These are phyloP conservation scores for Tragelaphus buxtoni DNA, from an alignment of 2,113 vertebrate species.

Conservation along the genomic window DNA sequence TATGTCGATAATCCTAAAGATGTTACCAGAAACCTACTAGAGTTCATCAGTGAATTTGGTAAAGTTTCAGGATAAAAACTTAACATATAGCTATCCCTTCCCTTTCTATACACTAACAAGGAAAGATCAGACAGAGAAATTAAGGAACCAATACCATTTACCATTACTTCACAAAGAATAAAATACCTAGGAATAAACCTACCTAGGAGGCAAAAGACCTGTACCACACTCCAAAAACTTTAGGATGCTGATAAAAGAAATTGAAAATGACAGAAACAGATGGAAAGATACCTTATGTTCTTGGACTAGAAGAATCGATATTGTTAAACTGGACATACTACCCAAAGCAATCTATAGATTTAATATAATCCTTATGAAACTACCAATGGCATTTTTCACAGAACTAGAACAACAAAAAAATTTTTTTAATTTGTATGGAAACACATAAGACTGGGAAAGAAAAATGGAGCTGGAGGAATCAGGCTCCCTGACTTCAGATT, in stretches of 20 bases:
- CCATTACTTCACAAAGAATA: background rate
- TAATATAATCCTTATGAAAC: background rate
- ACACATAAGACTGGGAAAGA: background rate
- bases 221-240: background rate
- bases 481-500: background rate
- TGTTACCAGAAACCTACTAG: background rate
- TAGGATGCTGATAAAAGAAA: background rate
- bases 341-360: background rate
- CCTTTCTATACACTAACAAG: background rate
- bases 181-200: background rate
- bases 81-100: background rate
- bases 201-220: background rate
- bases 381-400: background rate
- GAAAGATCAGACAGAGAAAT: background rate
- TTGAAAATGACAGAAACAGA: background rate
- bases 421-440: background rate
- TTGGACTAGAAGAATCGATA: background rate
- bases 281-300: background rate
- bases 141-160: background rate
- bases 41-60: background rate
- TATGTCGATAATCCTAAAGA: background rate
- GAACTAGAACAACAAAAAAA: background rate
- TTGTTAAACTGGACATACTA: background rate
- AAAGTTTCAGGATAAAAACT: background rate
- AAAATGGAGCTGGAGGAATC: background rate